Evolutionary conservation across 2,888 invertebrate species (phyloP).

Genomic region (Limnephilus rhombicus): DNA sequence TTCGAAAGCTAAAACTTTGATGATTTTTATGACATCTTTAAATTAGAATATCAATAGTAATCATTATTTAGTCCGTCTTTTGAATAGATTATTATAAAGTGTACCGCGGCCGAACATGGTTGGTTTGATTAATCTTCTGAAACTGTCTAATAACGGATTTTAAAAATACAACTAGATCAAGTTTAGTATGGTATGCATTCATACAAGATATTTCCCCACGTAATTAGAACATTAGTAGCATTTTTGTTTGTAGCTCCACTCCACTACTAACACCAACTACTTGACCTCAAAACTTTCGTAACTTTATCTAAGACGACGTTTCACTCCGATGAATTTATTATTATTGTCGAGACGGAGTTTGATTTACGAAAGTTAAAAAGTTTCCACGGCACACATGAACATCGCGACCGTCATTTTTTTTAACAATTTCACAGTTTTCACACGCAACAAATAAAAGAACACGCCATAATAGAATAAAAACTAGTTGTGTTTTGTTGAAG

Average conservation of each 20-base stretch:
- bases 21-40: background rate
- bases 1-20: background rate
- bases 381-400: constrained; percentile 38
- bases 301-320: constrained; percentile 58
- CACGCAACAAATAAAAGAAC: constrained; percentile 38
- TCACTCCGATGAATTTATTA: constrained; percentile 44
- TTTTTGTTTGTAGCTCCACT: constrained; percentile 57
- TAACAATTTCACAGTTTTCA: constrained; percentile 50
- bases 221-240: constrained; percentile 61
- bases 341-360: constrained; percentile 31
- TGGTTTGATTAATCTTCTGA: constrained; percentile 38
- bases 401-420: constrained; percentile 50
- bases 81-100: constrained; percentile 34
- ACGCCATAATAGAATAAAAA: constrained; percentile 59
- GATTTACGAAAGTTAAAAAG: constrained; percentile 49
- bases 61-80: background rate
- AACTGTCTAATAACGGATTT: constrained; percentile 60
- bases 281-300: constrained; percentile 61
- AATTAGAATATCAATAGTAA: background rate
- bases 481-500: constrained; percentile 59
- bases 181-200: constrained; percentile 43
- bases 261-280: constrained; percentile 11
- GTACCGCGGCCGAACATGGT: constrained; percentile 52
- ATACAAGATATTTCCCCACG: constrained; percentile 63
- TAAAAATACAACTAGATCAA: constrained; percentile 59